These are phyloP conservation scores for Eremobia ochroleuca DNA, from an alignment of 2,888 invertebrate genomes.

Conservation along the genomic window DNA sequence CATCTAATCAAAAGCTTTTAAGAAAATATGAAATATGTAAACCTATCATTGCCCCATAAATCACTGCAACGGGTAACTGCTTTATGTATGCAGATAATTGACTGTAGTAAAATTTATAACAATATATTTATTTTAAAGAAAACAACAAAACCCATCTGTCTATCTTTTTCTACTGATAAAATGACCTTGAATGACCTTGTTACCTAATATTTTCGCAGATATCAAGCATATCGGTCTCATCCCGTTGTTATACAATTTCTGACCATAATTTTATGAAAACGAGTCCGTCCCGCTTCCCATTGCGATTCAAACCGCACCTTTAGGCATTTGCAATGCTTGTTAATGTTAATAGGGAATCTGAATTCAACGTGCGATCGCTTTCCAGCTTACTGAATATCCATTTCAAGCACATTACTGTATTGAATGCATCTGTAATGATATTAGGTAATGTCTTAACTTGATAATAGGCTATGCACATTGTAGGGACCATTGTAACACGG, in stretches of 20 bases:
- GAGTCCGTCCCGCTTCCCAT: conserved; percentile 39
- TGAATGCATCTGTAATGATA: conserved; percentile 75
- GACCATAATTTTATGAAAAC: background rate
- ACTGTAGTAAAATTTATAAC: background rate
- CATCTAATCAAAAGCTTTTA: background rate
- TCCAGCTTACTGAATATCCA: conserved; percentile 83
- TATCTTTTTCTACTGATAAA: too few species aligned
- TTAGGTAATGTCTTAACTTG: conserved; percentile 62
- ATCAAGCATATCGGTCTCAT: background rate
- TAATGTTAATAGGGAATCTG: conserved; percentile 85
- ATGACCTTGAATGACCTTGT: too few species aligned
- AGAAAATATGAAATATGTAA: too few species aligned
- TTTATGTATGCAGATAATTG: too few species aligned
- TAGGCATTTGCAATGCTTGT: conserved; percentile 79
- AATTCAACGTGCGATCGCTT: conserved; percentile 83
- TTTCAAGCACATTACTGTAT: conserved; percentile 77
- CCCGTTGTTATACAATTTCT: background rate
- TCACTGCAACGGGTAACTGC: background rate
- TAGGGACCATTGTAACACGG: background rate
- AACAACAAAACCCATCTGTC: background rate
- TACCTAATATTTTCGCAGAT: background rate
- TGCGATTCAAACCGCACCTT: conserved; percentile 53
- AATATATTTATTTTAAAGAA: background rate
- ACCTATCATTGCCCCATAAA: too few species aligned
- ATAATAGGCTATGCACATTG: conserved; percentile 43